Percentiles rank a stretch among this genome's conserved stretches.
These are phyloP conservation scores for Chaunax sp. DNA, from an alignment of 2,797 vertebrate genomes.

Conservation along the genomic window DNA sequence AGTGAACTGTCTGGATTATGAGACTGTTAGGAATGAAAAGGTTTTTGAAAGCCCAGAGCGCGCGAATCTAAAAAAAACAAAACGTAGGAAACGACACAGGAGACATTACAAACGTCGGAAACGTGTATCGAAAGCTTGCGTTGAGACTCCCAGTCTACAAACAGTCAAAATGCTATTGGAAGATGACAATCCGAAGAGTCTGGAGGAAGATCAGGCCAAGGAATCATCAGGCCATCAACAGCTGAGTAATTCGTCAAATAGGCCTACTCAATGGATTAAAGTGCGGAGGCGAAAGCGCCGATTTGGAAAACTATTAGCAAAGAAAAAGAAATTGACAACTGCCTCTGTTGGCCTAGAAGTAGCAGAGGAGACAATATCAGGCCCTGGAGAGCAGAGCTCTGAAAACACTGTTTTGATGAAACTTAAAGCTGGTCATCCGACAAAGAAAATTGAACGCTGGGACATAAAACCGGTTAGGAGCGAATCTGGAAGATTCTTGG, in stretches of 20 bases:
- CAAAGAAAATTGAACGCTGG: constrained; percentile 79
- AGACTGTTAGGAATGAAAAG: constrained; percentile 29
- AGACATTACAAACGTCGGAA: constrained; percentile 13
- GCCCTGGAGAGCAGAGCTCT: constrained; percentile 5
- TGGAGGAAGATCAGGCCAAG: constrained; percentile 12
- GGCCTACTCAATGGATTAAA: constrained; percentile 47
- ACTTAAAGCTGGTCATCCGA: constrained; percentile 50
- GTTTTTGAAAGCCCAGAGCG: constrained; percentile 28
- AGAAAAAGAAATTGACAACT: constrained; percentile 34
- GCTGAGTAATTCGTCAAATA: constrained; percentile 24
- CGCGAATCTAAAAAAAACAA: constrained; percentile 28
- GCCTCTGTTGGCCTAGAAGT: neutral
- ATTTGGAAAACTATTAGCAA: constrained; percentile 41
- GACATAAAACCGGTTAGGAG: constrained; percentile 82
- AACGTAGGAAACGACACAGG: constrained; percentile 31
- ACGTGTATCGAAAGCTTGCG: constrained; percentile 24
- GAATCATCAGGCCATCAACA: constrained; percentile 17
- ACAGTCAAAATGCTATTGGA: constrained; percentile 24
- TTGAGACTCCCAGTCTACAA: constrained; percentile 34
- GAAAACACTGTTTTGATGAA: constrained; percentile 32
- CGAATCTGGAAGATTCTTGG: constrained; percentile 82
- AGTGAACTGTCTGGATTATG: constrained; percentile 31
- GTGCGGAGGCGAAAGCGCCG: constrained; percentile 29
- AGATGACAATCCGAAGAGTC: constrained; percentile 10
- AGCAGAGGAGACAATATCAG: constrained; percentile 12